Evolutionary conservation across 2,113 vertebrate species (phyloP).

Genomic region (Cryptotis parvus): DNA sequence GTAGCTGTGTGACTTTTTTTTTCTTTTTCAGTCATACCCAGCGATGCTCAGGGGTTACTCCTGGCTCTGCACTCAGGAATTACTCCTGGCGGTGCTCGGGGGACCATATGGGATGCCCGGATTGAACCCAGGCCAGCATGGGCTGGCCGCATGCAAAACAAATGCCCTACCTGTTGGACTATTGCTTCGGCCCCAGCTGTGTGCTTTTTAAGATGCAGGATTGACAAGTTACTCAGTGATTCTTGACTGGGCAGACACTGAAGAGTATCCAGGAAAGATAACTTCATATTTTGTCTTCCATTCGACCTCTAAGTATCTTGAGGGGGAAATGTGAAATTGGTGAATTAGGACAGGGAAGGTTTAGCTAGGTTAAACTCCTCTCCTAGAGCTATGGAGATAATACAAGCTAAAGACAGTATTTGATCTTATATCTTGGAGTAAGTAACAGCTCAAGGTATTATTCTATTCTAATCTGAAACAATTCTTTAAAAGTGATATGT

Average conservation of each 20-base stretch:
- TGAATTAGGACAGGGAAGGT: conserved; percentile 59
- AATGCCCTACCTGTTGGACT: too few species aligned
- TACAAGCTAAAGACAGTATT: neutral
- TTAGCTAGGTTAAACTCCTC: conserved; percentile 47
- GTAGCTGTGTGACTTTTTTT: neutral
- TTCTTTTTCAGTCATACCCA: too few species aligned
- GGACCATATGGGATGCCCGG: too few species aligned
- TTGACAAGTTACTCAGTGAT: conserved; percentile 24
- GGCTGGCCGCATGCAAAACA: too few species aligned
- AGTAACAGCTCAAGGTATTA: conserved; percentile 18
- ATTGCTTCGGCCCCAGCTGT: too few species aligned
- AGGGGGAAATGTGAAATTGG: conserved; percentile 55
- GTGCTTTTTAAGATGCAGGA: conserved; percentile 62
- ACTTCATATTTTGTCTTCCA: conserved; percentile 44
- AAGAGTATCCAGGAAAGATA: conserved; percentile 16
- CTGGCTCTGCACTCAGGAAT: too few species aligned
- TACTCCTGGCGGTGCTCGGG: too few species aligned
- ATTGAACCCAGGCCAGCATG: too few species aligned
- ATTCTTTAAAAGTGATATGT: conserved; percentile 30
- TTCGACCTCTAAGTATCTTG: neutral
- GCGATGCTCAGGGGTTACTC: too few species aligned
- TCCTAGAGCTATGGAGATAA: conserved; percentile 50
- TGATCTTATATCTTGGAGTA: conserved; percentile 26
- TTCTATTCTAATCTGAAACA: conserved; percentile 23
- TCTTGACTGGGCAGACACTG: conserved; percentile 14